Base-by-base conservation (phyloP, 1,140 invertebrate genomes). In the Babylonia areolata region DNA sequence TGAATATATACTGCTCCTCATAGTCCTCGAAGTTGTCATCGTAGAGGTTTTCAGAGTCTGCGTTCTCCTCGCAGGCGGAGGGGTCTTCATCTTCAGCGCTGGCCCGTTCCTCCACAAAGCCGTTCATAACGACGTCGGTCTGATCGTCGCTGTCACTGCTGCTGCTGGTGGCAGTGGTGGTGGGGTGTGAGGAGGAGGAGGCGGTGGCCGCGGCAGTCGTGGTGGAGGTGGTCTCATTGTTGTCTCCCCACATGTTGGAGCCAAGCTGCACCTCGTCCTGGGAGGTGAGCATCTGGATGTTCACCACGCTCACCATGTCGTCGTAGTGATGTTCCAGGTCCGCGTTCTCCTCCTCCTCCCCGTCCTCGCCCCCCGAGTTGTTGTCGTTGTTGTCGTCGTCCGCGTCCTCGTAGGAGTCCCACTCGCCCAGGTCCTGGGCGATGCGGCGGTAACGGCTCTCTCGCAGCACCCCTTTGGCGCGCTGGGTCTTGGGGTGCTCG, bases 401-500 rank as follows among this genome's bases (percentile, higher is more conserved):
- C 12, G 90, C 89, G 75, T 89, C 86, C 20, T 90, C 87, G n/a
- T 90, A 88, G 33, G 77, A 71, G 54, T 90, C 90, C 89, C 88
- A 90, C 79, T 93, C 92, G 20, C 92, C 91, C 17, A 93, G 90
- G 77, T 92, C 89, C 84, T 90, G 91, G 2, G 93, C 93, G 58
- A 93, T 93, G 51, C 89, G 88, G 42, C 89, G 84, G 88, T 94
- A 94, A 23, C 92, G 86, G 31, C 90, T 90, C 89, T 94, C 93
- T 23, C 91, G 69, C 37, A 94, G 88, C 20, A 94, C 93, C 42
- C 92, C 92, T 87, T 92, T 93, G 6, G 93, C 93, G 17, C 93
- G 90, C 42, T 92, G 86, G 28, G 93, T 94, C 82, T 94, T 94
- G 37, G 93, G 93, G 77, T 94, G 93, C 31, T 93, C 91, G 17